Evolutionary conservation across 2,888 invertebrate genomes (phyloP).

Genomic region (Chymomyza amoena): DNA sequence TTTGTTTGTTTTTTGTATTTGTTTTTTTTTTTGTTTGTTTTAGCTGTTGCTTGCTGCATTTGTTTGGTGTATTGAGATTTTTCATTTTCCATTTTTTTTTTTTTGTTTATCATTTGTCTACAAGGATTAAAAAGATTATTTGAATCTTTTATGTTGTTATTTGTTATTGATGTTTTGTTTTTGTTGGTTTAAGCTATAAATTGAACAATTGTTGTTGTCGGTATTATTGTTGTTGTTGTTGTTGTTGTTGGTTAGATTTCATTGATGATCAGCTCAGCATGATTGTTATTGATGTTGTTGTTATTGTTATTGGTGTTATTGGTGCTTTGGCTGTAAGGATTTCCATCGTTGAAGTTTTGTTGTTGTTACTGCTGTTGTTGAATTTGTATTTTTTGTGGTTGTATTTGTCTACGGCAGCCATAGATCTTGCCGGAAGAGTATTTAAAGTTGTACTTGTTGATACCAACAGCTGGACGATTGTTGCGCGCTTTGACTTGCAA

Average conservation of each 20-base stretch:
- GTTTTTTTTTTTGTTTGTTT: slow-evolving; percentile 19
- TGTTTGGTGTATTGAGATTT: slow-evolving; percentile 13
- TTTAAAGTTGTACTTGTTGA: slow-evolving; percentile 65
- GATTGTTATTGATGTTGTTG: slow-evolving; percentile 17
- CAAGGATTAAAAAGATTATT: background rate
- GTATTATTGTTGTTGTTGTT: slow-evolving; percentile 33
- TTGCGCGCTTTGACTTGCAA: slow-evolving; percentile 79
- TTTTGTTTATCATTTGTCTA: slow-evolving; percentile 6
- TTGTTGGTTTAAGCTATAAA: background rate
- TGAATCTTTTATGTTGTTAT: slow-evolving; percentile 14
- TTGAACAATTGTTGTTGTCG: slow-evolving; percentile 28
- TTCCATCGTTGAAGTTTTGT: slow-evolving; percentile 18
- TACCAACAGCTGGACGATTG: slow-evolving; percentile 67
- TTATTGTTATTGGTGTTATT: slow-evolving; percentile 19
- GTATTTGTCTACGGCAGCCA: slow-evolving; percentile 53
- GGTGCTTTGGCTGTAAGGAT: too few species aligned
- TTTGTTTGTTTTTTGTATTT: slow-evolving; percentile 37
- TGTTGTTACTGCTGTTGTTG: slow-evolving; percentile 20
- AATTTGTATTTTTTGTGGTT: slow-evolving; percentile 35
- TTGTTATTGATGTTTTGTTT: background rate
- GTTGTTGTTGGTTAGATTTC: slow-evolving; percentile 27
- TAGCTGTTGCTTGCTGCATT: slow-evolving; percentile 14
- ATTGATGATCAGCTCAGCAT: slow-evolving; percentile 23
- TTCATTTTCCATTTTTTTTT: background rate
- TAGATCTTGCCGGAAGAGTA: slow-evolving; percentile 64